Evolutionary conservation across 2,113 vertebrate species (phyloP).

Genomic region (Oreochromis niloticus): DNA sequence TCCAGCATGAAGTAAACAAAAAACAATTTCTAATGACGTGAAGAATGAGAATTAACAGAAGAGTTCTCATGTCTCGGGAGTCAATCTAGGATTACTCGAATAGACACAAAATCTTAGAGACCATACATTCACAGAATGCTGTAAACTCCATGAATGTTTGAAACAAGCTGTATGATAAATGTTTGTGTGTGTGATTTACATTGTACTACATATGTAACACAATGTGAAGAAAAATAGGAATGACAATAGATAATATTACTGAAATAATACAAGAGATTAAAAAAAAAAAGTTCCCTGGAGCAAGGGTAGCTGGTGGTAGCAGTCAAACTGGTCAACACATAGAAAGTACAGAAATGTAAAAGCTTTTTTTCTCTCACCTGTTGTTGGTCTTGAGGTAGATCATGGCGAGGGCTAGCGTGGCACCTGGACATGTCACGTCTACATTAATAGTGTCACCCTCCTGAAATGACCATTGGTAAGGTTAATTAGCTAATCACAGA

Average conservation of each 20-base stretch:
- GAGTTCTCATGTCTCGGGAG: background rate
- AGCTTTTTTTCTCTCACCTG: conserved; percentile 66
- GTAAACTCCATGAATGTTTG: no score
- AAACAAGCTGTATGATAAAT: background rate
- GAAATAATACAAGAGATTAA: background rate
- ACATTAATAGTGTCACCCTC: conserved; percentile 98
- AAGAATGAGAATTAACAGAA: background rate
- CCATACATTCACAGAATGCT: background rate
- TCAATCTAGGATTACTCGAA: background rate
- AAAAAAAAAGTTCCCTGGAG: background rate
- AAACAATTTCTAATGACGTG: background rate
- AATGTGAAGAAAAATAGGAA: background rate
- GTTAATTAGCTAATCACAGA: background rate
- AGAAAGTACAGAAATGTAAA: background rate
- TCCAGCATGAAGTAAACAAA: background rate
- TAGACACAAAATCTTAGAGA: background rate
- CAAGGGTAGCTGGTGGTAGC: background rate
- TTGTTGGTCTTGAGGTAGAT: conserved; percentile 99
- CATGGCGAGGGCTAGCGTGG: conserved; percentile 94
- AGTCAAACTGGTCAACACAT: background rate
- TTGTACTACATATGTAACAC: background rate
- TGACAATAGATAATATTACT: background rate
- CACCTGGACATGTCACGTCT: conserved; percentile 95
- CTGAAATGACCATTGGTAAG: conserved; percentile 52
- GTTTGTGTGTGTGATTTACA: no score